These are phyloP conservation scores for Phenganax marumi DNA, from an alignment of 92 coral and sea anemone species.

Conservation along the genomic window DNA sequence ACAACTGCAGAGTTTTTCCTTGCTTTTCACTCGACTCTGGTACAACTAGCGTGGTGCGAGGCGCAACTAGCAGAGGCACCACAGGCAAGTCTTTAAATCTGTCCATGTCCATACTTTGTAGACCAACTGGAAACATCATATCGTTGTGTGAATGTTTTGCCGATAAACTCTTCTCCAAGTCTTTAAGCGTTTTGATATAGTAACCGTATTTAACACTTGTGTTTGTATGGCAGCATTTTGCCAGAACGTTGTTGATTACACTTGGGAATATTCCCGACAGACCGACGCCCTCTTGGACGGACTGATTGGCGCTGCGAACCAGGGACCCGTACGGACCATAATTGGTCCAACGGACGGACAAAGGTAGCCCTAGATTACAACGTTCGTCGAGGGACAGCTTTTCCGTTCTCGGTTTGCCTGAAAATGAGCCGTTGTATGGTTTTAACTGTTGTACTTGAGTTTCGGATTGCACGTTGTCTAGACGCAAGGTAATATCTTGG, in stretches of 20 bases:
- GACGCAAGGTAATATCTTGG: slow-evolving; percentile 5
- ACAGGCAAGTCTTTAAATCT: slow-evolving; percentile 74
- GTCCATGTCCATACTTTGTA: slow-evolving; percentile 62
- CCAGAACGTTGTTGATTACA: slow-evolving; percentile 71
- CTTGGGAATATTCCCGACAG: slow-evolving; percentile 93
- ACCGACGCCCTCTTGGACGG: slow-evolving; percentile 49
- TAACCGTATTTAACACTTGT: slow-evolving; percentile 63
- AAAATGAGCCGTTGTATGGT: slow-evolving; percentile 2
- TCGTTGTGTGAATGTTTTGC: slow-evolving; percentile 63
- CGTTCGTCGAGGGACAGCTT: slow-evolving; percentile 70
- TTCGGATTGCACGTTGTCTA: slow-evolving; percentile 5
- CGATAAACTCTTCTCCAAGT: slow-evolving; percentile 67
- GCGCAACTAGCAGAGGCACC: slow-evolving; percentile 80
- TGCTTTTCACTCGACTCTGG: slow-evolving; percentile 63
- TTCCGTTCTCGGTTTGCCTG: neutral
- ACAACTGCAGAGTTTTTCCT: slow-evolving; percentile 70
- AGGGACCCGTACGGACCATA: slow-evolving; percentile 83
- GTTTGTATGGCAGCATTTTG: slow-evolving; percentile 68
- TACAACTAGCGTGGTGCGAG: slow-evolving; percentile 82
- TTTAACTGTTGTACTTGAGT: slow-evolving; percentile 9
- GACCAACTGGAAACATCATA: slow-evolving; percentile 82
- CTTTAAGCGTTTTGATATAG: slow-evolving; percentile 64
- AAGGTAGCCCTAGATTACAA: slow-evolving; percentile 69
- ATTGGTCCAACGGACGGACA: slow-evolving; percentile 89
- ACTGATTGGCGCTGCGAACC: slow-evolving; percentile 35